Conservation (phyloP, 92 coral and sea anemone species). For the Blastomussa wellsi region DNA sequence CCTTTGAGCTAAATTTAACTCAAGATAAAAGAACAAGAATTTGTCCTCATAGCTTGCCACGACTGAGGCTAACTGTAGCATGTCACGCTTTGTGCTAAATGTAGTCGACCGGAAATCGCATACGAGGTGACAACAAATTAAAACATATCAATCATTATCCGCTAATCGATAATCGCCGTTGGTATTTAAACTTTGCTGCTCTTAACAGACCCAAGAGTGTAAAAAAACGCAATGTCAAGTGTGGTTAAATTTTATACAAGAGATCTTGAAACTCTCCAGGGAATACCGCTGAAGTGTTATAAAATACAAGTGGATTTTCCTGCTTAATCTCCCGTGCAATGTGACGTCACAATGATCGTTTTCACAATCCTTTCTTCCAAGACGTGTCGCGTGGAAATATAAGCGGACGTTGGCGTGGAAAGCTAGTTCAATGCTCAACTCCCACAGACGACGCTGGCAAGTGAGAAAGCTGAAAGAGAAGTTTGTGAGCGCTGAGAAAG, state of each 20-base stretch:
- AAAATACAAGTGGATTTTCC: conserved; percentile 5
- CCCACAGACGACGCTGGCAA: not conserved
- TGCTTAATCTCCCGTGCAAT: not conserved
- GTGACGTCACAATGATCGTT: conserved; percentile 20
- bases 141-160: not conserved
- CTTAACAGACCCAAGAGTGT: not conserved
- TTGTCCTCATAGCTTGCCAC: not conserved
- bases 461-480: not conserved
- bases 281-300: not conserved
- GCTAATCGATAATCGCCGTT: not conserved
- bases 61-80: not conserved
- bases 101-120: conserved; percentile 21
- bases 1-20: conserved; percentile 24
- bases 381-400: conserved; percentile 9
- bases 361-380: not conserved
- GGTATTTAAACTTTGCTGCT: not conserved
- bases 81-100: not conserved
- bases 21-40: conserved; percentile 1
- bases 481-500: not conserved
- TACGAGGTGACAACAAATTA: conserved; percentile 3
- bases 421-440: not conserved
- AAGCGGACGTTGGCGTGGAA: not conserved
- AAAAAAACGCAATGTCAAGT: not conserved
- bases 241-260: not conserved
- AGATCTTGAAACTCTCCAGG: conserved; percentile 12